Conservation (phyloP, 2,113 vertebrate genomes). For the Melanocharis versteri region DNA sequence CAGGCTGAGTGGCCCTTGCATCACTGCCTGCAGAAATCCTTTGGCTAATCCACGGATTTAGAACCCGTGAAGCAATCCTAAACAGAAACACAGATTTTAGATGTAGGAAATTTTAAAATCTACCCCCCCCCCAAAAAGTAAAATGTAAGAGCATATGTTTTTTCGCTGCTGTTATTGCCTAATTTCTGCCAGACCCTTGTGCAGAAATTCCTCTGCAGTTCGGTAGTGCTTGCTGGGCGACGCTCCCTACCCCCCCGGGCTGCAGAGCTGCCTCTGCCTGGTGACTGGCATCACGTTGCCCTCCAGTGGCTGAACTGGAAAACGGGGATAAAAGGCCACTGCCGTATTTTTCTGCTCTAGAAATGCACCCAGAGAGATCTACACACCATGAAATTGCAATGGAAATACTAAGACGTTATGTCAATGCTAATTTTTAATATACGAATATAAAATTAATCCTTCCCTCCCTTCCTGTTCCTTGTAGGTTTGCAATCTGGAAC, state of each 20-base stretch:
- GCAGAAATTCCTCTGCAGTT: not conserved
- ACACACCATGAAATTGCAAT: not conserved
- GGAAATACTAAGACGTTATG: not conserved
- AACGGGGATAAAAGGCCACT: not conserved
- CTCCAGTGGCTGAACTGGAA: conserved; percentile 39
- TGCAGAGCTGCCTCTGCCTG: not conserved
- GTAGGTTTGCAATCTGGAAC: not conserved
- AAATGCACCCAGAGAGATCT: not conserved
- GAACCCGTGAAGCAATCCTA: not conserved
- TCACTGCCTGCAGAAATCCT: not conserved
- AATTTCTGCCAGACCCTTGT: not conserved
- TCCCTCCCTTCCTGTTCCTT: not conserved
- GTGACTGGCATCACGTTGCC: not conserved
- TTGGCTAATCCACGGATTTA: not conserved
- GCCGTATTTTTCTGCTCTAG: not conserved
- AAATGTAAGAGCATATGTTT: not conserved
- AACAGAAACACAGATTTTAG: not conserved
- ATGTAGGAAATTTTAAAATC: not conserved
- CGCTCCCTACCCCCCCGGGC: rapidly evolving
- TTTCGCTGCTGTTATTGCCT: not conserved
- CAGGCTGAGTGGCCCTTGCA: not conserved
- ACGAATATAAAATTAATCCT: not conserved
- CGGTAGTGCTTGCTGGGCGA: not conserved
- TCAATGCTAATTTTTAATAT: not conserved
- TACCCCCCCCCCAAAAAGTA: not conserved